Percentiles rank a stretch among this genome's conserved stretches.
Evolutionary conservation across 37 sponge, comb jelly and placozoan genomes (phyloP).

Genomic region (Aplysina aerophoba): DNA sequence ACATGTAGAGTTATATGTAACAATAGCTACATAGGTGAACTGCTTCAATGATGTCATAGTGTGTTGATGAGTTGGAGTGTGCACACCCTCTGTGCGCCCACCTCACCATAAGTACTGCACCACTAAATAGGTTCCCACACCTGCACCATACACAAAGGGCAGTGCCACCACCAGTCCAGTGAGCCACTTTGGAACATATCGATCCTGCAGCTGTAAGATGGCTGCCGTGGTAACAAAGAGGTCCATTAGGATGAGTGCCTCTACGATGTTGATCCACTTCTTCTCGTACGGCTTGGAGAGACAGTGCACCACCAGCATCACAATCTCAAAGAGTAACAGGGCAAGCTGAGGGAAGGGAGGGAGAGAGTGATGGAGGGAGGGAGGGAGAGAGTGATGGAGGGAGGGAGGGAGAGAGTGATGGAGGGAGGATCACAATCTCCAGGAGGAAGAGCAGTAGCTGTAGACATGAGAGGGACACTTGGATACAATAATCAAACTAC

Average conservation of each 20-base stretch:
- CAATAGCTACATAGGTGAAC: too few species aligned
- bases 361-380: neutral
- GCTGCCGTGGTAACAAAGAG: constrained; percentile 70
- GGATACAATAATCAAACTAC: too few species aligned
- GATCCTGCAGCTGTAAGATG: constrained; percentile 57
- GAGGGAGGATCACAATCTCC: neutral
- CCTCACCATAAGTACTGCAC: constrained; percentile 1
- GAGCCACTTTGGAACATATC: constrained; percentile 40
- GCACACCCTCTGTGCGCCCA: neutral
- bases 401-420: neutral
- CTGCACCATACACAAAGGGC: constrained; percentile 10
- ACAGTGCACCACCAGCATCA: constrained; percentile 57
- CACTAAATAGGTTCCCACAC: neutral
- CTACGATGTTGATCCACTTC: constrained; percentile 63
- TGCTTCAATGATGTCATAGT: neutral
- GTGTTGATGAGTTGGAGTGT: neutral
- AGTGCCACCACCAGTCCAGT: neutral
- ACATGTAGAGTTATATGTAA: too few species aligned
- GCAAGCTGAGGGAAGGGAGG: neutral
- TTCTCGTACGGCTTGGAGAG: constrained; percentile 71
- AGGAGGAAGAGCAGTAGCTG: neutral
- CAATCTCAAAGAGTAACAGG: constrained; percentile 24
- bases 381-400: neutral
- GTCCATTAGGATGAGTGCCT: constrained; percentile 64
- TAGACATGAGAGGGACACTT: neutral